Conservation (phyloP, 1,140 invertebrate genomes). For the Musca domestica region DNA sequence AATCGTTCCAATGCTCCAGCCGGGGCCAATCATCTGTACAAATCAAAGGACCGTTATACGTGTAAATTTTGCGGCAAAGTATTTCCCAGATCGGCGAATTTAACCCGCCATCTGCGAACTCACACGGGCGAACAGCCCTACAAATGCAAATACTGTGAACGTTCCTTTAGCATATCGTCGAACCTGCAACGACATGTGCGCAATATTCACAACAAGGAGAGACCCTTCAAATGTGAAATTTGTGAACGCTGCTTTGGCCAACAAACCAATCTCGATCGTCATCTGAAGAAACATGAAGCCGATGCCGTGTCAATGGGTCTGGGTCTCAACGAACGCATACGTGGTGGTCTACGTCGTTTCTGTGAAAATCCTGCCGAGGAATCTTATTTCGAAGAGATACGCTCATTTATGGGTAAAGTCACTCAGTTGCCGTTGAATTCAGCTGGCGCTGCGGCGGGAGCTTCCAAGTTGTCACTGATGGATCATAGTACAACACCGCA, state of each 20-base stretch:
- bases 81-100: conserved; percentile 97
- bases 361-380: conserved; percentile 62
- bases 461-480: not conserved
- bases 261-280: conserved; percentile 96
- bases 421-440: conserved; percentile 56
- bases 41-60: conserved; percentile 87
- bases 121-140: conserved; percentile 99
- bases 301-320: conserved; percentile 67
- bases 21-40: conserved; percentile 24
- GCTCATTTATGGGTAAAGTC: conserved; percentile 91
- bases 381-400: conserved; percentile 90
- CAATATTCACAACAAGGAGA: conserved; percentile 99
- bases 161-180: conserved; percentile 97
- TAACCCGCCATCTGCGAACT: conserved; percentile 93
- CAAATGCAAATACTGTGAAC: conserved; percentile 97
- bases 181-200: conserved; percentile 98
- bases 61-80: conserved; percentile 98
- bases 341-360: conserved; percentile 48
- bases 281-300: conserved; percentile 97
- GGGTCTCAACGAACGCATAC: conserved; percentile 58
- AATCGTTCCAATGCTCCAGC: conserved; percentile 12
- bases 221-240: conserved; percentile 82
- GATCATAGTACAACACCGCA: conserved; percentile 6
- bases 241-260: conserved; percentile 94
- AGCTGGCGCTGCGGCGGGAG: not conserved